These are phyloP conservation scores for Ferdinandea cuprea DNA, from an alignment of 2,888 invertebrate species.

Conservation along the genomic window DNA sequence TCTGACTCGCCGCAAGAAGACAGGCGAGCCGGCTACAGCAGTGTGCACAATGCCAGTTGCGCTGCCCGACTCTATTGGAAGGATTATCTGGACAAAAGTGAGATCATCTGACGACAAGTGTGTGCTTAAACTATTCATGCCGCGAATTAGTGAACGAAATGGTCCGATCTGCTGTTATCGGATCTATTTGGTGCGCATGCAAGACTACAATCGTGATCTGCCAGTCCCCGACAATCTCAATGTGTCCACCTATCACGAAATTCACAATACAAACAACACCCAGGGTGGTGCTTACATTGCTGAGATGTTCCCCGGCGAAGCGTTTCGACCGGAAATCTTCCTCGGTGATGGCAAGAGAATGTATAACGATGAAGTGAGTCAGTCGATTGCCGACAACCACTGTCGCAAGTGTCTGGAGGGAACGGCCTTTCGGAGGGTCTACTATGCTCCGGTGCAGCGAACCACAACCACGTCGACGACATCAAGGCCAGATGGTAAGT, in stretches of 20 bases:
- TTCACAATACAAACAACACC: slow-evolving; percentile 86
- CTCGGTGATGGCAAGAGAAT: slow-evolving; percentile 87
- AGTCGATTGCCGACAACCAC: slow-evolving; percentile 78
- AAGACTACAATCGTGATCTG: slow-evolving; percentile 85
- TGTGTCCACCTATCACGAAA: slow-evolving; percentile 89
- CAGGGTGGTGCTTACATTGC: slow-evolving; percentile 91
- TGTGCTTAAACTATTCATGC: slow-evolving; percentile 89
- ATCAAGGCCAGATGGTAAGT: slow-evolving; percentile 69
- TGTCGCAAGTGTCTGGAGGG: slow-evolving; percentile 80
- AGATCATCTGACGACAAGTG: slow-evolving; percentile 86
- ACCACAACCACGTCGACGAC: slow-evolving; percentile 59
- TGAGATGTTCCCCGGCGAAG: slow-evolving; percentile 90
- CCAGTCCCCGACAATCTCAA: slow-evolving; percentile 88
- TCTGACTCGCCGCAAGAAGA: slow-evolving; percentile 89
- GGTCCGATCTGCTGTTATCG: slow-evolving; percentile 95
- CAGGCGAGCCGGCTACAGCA: slow-evolving; percentile 87
- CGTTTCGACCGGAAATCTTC: slow-evolving; percentile 87
- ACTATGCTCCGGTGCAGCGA: slow-evolving; percentile 33
- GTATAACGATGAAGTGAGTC: slow-evolving; percentile 76
- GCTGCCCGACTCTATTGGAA: slow-evolving; percentile 86
- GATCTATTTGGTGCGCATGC: slow-evolving; percentile 90
- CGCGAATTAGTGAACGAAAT: slow-evolving; percentile 91
- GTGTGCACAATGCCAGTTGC: slow-evolving; percentile 89
- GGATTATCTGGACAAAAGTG: slow-evolving; percentile 86
- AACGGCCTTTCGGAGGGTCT: slow-evolving; percentile 75